These are phyloP conservation scores for Dendrocincla fuliginosa DNA, from an alignment of 2,797 vertebrate genomes.

Conservation along the genomic window DNA sequence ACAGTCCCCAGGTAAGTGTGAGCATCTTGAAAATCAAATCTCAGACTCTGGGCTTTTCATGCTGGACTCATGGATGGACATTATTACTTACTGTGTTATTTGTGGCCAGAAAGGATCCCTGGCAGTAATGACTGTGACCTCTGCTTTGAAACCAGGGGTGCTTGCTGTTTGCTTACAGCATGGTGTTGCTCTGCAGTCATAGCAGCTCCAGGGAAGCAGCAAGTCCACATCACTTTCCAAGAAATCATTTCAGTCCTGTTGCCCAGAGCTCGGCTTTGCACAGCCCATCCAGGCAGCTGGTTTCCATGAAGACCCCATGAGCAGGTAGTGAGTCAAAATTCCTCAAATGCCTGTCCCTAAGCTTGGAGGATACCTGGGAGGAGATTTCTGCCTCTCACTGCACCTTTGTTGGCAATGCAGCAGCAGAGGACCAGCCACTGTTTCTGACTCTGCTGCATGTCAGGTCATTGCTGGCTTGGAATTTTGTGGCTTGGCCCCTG, in stretches of 20 bases:
- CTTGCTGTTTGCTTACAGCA: background rate
- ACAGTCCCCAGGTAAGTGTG: background rate
- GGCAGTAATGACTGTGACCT: background rate
- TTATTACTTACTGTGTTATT: background rate
- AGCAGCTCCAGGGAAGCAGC: background rate
- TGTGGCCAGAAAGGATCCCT: background rate
- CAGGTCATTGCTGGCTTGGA: background rate
- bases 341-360: background rate
- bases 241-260: background rate
- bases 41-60: accelerated
- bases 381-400: background rate
- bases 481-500: background rate
- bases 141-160: background rate
- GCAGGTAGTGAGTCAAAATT: background rate
- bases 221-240: background rate
- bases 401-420: accelerated
- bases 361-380: background rate
- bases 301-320: background rate
- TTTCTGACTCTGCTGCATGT: accelerated
- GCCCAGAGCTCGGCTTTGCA: background rate
- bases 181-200: background rate
- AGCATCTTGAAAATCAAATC: background rate
- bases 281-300: background rate
- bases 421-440: accelerated
- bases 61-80: accelerated